Conservation (phyloP, 2,797 vertebrate genomes). For the Pampus argenteus region DNA sequence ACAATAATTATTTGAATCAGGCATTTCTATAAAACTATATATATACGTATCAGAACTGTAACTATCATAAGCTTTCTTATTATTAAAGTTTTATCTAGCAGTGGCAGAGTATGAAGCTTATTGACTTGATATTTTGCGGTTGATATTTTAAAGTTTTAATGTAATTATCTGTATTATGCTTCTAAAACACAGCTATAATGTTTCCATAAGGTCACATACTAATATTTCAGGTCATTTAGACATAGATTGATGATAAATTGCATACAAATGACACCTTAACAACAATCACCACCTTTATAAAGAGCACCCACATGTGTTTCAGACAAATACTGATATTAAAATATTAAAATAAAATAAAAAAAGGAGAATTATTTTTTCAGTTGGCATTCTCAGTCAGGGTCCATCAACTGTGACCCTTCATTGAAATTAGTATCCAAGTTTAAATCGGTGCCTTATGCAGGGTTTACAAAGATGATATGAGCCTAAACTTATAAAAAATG, state of each 20-base stretch:
- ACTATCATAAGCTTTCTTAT: neutral
- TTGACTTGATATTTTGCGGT: neutral
- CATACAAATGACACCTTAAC: neutral
- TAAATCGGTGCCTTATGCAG: neutral
- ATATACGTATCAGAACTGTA: neutral
- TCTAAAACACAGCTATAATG: neutral
- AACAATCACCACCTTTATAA: neutral
- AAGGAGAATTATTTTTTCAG: neutral
- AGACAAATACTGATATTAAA: neutral
- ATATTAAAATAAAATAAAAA: too few species aligned
- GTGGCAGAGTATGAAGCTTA: neutral
- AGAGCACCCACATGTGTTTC: neutral
- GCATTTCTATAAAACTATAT: neutral
- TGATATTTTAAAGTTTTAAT: neutral
- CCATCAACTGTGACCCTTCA: neutral
- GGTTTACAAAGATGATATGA: neutral
- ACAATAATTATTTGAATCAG: neutral
- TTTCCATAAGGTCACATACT: neutral
- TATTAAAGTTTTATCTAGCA: slow-evolving; percentile 26
- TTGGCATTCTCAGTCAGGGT: slow-evolving; percentile 1
- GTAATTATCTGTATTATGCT: neutral
- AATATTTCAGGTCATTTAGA: neutral
- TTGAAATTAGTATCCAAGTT: neutral
- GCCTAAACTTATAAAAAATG: neutral
- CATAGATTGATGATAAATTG: too few species aligned